These are phyloP conservation scores for Trachelus stipa DNA, from an alignment of 2,888 invertebrate species.

Conservation along the genomic window DNA sequence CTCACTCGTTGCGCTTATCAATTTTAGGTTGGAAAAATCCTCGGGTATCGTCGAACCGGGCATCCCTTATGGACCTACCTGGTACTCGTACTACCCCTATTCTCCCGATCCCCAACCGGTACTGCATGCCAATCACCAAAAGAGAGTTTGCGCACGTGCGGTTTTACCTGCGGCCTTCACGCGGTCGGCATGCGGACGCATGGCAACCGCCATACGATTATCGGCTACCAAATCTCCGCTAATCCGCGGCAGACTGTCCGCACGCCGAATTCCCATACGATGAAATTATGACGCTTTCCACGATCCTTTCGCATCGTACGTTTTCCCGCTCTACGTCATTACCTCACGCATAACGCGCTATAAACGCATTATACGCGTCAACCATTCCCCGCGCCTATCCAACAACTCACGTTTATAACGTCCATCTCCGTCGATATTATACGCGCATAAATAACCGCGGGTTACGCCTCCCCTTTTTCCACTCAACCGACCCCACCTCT, in stretches of 20 bases:
- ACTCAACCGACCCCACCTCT: conserved; percentile 13
- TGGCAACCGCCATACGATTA: not conserved
- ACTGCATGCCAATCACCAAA: not conserved
- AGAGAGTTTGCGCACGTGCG: not conserved
- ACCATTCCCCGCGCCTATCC: conserved; percentile 22
- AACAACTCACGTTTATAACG: not conserved
- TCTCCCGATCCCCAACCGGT: conserved; percentile 12
- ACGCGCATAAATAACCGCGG: conserved; percentile 6
- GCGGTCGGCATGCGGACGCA: not conserved
- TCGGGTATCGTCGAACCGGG: not conserved
- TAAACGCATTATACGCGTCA: conserved; percentile 55
- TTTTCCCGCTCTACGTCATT: conserved; percentile 53
- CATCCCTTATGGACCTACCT: not conserved
- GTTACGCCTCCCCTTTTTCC: conserved; percentile 12
- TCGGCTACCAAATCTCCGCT: not conserved
- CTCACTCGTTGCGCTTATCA: conserved; percentile 7
- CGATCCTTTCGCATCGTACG: not conserved
- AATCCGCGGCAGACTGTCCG: not conserved
- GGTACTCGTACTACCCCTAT: not conserved
- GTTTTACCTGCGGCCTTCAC: not conserved
- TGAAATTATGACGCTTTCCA: not conserved
- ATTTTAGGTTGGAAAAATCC: not conserved
- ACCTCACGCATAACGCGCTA: conserved; percentile 13
- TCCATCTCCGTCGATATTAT: conserved; percentile 3
- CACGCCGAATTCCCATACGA: not conserved